These are phyloP conservation scores for Ditula angustiorana DNA, from an alignment of 2,888 invertebrate genomes.

Conservation along the genomic window DNA sequence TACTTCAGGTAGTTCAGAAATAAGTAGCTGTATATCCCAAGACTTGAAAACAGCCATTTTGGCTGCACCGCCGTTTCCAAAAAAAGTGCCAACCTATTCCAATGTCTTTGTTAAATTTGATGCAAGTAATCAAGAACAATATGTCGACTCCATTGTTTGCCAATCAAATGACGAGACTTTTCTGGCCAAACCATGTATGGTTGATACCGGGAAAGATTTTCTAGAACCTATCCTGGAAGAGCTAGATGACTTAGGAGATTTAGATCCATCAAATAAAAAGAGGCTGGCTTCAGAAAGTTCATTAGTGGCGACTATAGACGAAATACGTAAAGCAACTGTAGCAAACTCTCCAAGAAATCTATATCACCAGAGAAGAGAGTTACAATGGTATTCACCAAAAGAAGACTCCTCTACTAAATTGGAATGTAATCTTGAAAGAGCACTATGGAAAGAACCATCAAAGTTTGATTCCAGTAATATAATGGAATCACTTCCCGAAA, in stretches of 20 bases:
- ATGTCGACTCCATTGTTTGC: constrained; percentile 81
- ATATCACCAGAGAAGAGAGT: constrained; percentile 80
- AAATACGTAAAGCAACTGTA: constrained; percentile 85
- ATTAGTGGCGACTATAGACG: constrained; percentile 87
- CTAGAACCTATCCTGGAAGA: constrained; percentile 85
- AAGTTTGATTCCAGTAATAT: constrained; percentile 76
- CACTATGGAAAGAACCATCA: constrained; percentile 80
- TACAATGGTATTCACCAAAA: constrained; percentile 78
- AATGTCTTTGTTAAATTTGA: constrained; percentile 80
- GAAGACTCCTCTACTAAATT: constrained; percentile 65
- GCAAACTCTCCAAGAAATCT: constrained; percentile 85
- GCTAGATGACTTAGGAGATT: constrained; percentile 82
- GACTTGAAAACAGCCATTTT: constrained; percentile 76
- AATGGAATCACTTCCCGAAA: constrained; percentile 74
- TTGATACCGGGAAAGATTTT: constrained; percentile 81
- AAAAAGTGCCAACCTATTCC: constrained; percentile 76
- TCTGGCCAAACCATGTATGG: constrained; percentile 84
- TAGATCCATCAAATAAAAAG: constrained; percentile 71
- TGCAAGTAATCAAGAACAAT: constrained; percentile 77
- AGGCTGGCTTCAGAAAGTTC: constrained; percentile 84
- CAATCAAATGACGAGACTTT: constrained; percentile 80
- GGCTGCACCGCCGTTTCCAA: constrained; percentile 76
- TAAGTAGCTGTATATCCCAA: constrained; percentile 78
- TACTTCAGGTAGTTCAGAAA: constrained; percentile 86
- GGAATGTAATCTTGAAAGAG: constrained; percentile 70